Evolutionary conservation across 2,113 vertebrate genomes (phyloP).

Genomic region (Phalacrocorax aristotelis): DNA sequence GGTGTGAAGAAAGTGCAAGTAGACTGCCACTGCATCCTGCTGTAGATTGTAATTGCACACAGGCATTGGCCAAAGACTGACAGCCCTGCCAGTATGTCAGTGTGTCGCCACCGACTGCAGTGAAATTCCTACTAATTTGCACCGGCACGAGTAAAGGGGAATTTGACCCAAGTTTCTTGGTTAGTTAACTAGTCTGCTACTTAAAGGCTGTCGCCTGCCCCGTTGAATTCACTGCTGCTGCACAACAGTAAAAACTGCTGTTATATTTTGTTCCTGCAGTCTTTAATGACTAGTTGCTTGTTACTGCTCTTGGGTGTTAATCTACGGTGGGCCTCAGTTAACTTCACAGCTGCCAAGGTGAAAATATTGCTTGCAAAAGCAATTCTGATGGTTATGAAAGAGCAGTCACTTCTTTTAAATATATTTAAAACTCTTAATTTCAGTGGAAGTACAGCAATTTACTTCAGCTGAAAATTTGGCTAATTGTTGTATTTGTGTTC

Average conservation of each 20-base stretch:
- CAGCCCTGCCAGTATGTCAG: background rate
- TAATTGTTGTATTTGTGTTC: background rate
- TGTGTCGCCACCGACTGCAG: background rate
- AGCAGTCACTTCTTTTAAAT: background rate
- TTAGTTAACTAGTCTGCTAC: background rate
- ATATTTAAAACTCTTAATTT: background rate
- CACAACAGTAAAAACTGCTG: background rate
- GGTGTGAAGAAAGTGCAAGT: background rate
- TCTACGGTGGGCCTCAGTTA: background rate
- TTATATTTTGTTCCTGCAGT: background rate
- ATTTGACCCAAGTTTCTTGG: rapidly evolving
- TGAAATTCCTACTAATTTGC: background rate
- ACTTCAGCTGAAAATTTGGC: background rate
- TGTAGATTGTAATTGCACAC: background rate
- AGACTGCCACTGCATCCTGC: background rate
- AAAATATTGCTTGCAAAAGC: background rate
- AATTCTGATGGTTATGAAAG: background rate
- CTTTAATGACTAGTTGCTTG: background rate
- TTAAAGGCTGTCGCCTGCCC: background rate
- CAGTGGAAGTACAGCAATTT: background rate
- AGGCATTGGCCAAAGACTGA: background rate
- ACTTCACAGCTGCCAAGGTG: background rate
- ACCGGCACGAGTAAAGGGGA: background rate
- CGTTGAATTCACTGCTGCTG: background rate
- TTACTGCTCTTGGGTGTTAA: background rate